Evolutionary conservation across 2,113 vertebrate genomes (phyloP).

Genomic region (Ariopsis seemanni): DNA sequence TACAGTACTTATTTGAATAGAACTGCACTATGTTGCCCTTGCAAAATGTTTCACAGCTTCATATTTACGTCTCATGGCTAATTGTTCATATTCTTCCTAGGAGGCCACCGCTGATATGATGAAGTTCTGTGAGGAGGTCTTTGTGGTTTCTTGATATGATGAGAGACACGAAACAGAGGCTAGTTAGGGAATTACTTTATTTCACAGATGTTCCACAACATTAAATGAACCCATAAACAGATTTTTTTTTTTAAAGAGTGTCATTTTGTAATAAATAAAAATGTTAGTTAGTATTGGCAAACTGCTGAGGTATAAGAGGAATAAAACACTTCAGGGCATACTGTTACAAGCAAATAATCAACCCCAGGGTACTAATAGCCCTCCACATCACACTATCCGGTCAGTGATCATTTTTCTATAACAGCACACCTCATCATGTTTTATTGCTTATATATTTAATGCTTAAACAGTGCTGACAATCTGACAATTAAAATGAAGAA

Average conservation of each 20-base stretch:
- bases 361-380: background rate
- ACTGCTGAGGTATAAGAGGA: background rate
- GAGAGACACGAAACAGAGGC: background rate
- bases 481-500: background rate
- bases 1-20: background rate
- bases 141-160: background rate
- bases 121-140: background rate
- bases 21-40: background rate
- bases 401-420: background rate
- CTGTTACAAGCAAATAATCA: background rate
- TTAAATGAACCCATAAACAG: background rate
- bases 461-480: background rate
- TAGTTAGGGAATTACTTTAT: background rate
- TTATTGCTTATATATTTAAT: background rate
- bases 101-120: background rate
- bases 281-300: background rate
- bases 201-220: background rate
- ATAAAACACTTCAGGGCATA: background rate
- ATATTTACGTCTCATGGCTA: background rate
- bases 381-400: background rate
- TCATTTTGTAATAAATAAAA: background rate
- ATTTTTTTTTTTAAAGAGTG: background rate
- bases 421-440: background rate
- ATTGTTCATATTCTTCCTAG: background rate
- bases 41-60: background rate